Evolutionary conservation across 1,140 invertebrate species (phyloP), one percentile per base, ranked within the genome.

Genomic region (Drosophila kohkoa): DNA sequence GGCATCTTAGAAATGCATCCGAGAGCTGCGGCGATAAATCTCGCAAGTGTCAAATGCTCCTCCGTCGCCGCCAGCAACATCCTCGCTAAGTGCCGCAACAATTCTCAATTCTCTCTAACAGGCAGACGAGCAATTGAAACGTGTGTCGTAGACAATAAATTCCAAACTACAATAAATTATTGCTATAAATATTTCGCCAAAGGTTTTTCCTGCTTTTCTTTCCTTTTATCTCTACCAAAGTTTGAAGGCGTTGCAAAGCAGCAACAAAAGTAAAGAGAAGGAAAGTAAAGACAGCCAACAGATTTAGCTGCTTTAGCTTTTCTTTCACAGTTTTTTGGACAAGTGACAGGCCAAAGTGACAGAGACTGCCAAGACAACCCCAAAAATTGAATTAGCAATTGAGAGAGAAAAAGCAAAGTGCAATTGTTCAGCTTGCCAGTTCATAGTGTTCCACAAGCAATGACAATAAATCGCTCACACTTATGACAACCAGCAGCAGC

Each of bases 101-200:
- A 70, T 80, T 88, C 71, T 78, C 80, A 79, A 67, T 78, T 72
- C 65, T 88, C 83, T 87, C 83, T 87, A 87, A 89, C 77, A 74
- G 74, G 68, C 64, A 79, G 75, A 81, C 74, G 77, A 85, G 79
- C 85, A 88, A 88, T 88, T 89, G 85, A 88, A 88, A 88, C 85
- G 85, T 88, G 85, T 88, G 85, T 88, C 85, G 85, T 89, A 88
- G 86, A 88, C 85, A 88, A 88, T 88, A 89, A 88, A 88, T 88
- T 88, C 85, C 85, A 88, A 88, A 88, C 83, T 88, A 88, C 85
- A 89, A 88, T 88, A 88, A 88, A 88, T 88, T 88, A 88, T 88
- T 88, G 85, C 85, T 88, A 88, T 88, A 88, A 88, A 88, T 88
- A 88, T 88, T 88, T 88, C 80, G 85, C 74, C 74, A 89, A 83